Evolutionary conservation across 2,888 invertebrate genomes (phyloP), one percentile per base, ranked within the genome.

Genomic region (Drosophila quinaria): DNA sequence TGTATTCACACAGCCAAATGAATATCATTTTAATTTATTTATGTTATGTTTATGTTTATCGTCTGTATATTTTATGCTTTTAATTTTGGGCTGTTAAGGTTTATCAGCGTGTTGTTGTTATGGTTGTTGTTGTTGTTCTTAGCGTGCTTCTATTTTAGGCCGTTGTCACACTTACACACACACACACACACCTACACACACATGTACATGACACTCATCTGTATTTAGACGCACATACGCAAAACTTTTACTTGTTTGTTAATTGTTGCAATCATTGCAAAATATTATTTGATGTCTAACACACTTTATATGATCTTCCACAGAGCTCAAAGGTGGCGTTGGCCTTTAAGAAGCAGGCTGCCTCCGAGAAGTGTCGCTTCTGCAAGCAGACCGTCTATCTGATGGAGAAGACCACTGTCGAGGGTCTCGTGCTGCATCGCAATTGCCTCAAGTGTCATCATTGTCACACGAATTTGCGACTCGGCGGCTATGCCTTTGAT

Each of bases 391-490:
- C 97, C 47, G 98, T 99, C 60, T 99, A 99, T 92, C 95, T 98
- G 31, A 98, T 98, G 94, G 98, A 99, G 93, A 95, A 97, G 75
- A 95, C 98, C 75, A 96, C 95, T 49, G 97, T 98, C 3, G 97
- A 97, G 94, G 98, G 98, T 15, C 94, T 97, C 87, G 97, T 97
- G 90, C 95, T 98, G 92, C 98, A 99, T 93, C 95, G 98, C 65
- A 96, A 96, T 47, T 99, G 99, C 93, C 97, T 99, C 93, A 96
- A 97, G 72, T 99, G 99, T 93, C 97, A 98, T 92, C 97, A 97
- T 92, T 99, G 98, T 93, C 96, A 96, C 87, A 95, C 96, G 4
- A 96, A 96, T 69, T 94, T 99, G 49, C 94, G 98, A 50, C 95
- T 98, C 49, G 95, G 95, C 49, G 96, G 95, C 66, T 96, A 96